Conservation (phyloP, 1,140 invertebrate genomes). For the Diachasmimorpha longicaudata region DNA sequence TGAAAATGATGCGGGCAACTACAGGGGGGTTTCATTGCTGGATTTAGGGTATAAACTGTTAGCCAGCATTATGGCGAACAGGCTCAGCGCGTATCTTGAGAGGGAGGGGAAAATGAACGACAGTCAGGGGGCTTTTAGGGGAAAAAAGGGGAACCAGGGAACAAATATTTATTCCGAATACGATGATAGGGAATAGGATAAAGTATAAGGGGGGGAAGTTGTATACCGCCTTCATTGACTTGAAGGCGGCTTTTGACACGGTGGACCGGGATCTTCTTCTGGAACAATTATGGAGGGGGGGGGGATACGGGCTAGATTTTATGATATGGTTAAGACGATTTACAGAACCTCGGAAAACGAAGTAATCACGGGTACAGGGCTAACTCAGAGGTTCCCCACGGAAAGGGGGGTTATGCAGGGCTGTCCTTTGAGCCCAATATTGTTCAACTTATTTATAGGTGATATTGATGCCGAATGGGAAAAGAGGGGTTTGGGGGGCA, state of each 20-base stretch:
- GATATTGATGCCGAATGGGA: slow-evolving; percentile 11
- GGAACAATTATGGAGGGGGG: not conserved
- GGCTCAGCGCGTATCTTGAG: not conserved
- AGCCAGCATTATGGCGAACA: not conserved
- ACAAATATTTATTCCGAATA: not conserved
- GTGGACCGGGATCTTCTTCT: not conserved
- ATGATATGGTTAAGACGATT: not conserved
- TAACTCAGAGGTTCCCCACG: not conserved
- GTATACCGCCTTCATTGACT: not conserved
- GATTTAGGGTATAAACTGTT: not conserved
- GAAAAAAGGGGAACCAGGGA: not conserved
- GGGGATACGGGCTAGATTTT: not conserved
- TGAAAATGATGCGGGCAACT: not conserved
- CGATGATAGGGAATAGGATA: not conserved
- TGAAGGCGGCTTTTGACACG: not conserved
- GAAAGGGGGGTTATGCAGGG: not conserved
- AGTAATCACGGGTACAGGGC: not conserved
- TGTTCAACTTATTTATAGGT: slow-evolving; percentile 14
- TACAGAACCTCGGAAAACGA: not conserved
- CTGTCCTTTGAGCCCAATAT: not conserved
- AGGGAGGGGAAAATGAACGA: not conserved
- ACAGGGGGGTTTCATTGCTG: no score
- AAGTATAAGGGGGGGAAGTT: not conserved
- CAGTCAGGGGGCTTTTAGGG: not conserved
- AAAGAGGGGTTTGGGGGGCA: no score